These are phyloP conservation scores for Nothocercus nigrocapillus DNA, from an alignment of 2,113 vertebrate species.

Conservation along the genomic window DNA sequence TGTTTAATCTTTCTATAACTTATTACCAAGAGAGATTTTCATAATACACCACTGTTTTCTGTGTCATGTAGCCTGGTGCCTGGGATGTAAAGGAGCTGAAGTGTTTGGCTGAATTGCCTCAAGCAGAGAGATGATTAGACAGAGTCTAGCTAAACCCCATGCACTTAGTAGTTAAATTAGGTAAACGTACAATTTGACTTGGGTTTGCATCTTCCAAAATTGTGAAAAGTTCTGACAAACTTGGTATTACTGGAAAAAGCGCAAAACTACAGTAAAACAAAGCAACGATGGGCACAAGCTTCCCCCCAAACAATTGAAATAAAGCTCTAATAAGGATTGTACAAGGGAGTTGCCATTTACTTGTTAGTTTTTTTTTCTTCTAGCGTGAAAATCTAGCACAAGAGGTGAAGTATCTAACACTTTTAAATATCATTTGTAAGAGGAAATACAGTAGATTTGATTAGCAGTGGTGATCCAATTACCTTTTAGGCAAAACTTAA, in stretches of 20 bases:
- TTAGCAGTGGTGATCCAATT: not conserved
- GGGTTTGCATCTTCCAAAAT: not conserved
- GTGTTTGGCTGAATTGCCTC: not conserved
- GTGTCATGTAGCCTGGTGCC: fast-evolving
- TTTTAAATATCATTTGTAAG: not conserved
- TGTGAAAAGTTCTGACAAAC: not conserved
- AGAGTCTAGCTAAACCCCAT: not conserved
- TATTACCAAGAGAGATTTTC: not conserved
- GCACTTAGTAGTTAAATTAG: not conserved
- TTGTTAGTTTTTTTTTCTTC: not conserved
- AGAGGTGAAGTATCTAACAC: not conserved
- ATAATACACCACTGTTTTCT: not conserved
- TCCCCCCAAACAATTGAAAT: not conserved
- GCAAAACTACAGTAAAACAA: not conserved
- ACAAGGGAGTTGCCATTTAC: not conserved
- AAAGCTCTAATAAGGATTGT: not conserved
- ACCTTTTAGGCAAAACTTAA: not conserved
- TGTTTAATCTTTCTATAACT: not conserved
- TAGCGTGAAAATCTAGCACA: not conserved
- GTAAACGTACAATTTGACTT: not conserved
- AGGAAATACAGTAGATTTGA: not conserved
- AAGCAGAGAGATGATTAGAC: not conserved
- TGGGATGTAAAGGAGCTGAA: not conserved
- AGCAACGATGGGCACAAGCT: not conserved
- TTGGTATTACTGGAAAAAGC: not conserved